Conservation (phyloP, 2,888 invertebrate genomes). For the Euspilapteryx auroguttella region DNA sequence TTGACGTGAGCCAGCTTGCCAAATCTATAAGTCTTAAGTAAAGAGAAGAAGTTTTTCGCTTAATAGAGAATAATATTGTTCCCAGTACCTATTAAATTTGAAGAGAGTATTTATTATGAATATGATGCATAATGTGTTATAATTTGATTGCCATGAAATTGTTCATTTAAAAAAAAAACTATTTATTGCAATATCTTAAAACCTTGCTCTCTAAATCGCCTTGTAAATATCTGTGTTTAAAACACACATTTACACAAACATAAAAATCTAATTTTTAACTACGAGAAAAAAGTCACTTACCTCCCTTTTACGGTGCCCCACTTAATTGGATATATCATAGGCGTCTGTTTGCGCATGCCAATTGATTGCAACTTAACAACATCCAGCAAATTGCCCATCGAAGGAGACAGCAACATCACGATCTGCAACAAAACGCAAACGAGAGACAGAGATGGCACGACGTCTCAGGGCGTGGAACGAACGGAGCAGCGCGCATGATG, state of each 20-base stretch:
- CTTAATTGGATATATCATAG: conserved; percentile 63
- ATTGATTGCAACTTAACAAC: conserved; percentile 62
- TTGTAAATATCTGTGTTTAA: no score
- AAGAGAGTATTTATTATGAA: no score
- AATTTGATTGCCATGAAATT: no score
- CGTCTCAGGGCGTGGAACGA: conserved; percentile 8
- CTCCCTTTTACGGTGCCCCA: conserved; percentile 17
- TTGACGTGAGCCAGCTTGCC: no score
- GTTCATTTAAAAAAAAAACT: no score
- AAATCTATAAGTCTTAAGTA: no score
- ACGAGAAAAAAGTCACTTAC: conserved; percentile 7
- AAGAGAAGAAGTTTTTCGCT: no score
- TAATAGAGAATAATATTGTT: no score
- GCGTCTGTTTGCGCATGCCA: conserved; percentile 62
- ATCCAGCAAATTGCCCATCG: conserved; percentile 48
- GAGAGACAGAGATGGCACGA: conserved; percentile 14
- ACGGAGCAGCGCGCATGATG: conserved; percentile 21
- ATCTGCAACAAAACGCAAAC: background rate
- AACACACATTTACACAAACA: background rate
- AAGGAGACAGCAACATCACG: conserved; percentile 17
- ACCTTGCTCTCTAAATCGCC: no score
- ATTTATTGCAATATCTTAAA: no score
- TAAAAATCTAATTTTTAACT: background rate
- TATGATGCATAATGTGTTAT: no score
- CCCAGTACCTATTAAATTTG: no score